Evolutionary conservation across 2,888 invertebrate genomes (phyloP), one percentile per base, ranked within the genome.

Genomic region (Sminthurinus aureus): DNA sequence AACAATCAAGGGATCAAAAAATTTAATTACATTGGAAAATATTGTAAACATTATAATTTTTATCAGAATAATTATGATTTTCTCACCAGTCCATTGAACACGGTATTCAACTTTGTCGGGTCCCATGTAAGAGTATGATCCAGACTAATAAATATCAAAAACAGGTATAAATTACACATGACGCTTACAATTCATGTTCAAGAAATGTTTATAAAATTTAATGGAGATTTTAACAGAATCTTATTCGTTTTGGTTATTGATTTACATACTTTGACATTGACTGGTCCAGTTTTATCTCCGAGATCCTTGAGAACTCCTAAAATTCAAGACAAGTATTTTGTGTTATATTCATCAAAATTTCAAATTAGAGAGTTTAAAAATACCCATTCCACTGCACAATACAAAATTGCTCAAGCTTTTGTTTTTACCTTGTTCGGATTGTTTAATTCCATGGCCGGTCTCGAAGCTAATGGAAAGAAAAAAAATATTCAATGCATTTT

Each of bases 271-370:
- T 58, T 58, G 13, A 76, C 22, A 20, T 58, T 52, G 11, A 76
- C 76, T 22, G 75, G 51, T 18, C 75, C 75, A 26, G 24, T 26
- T 24, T 71, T 71, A 24, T 71, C 71, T 71, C 71, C 71, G 6
- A 71, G 24, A 26, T 71, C 71, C 71, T 71, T 71, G 12, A 71
- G 15, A 26, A 24, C 24, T 26, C 58, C 58, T 58, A 58, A 15
- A 58, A 58, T 15, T 15, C 15, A 58, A 58, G 4, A 18, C 2
- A 58, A 58, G 18, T 11, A 58, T 18, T 15, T 58, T 58, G 52
- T 11, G 8, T 52, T 13, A 18, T 9, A 13, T 58, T 58, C 9
- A 58, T 58, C 18, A 3, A 58, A 13, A 58, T 6, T 58, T 15
- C 9, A 58, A 38, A 58, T 18, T 11, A 2, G 9, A 58, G 2